Percentiles rank a stretch among this genome's conserved stretches.
Evolutionary conservation across 2,797 vertebrate genomes (phyloP).

Genomic region (Nannoperca obscura): DNA sequence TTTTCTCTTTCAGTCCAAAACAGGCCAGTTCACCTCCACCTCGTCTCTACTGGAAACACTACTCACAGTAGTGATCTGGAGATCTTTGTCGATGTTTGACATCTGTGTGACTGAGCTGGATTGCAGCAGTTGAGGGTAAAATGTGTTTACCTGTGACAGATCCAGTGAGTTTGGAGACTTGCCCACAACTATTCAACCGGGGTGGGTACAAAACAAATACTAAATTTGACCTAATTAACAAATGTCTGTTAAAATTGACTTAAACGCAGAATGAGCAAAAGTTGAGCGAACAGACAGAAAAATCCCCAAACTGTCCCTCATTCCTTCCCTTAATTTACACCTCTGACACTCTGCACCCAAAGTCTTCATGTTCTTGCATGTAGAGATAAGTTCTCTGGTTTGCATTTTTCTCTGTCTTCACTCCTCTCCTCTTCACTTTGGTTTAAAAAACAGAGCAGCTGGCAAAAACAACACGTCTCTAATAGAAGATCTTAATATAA

Average conservation of each 20-base stretch:
- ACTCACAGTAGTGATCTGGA: conserved; percentile 1
- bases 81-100: too few species aligned
- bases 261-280: neutral
- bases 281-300: neutral
- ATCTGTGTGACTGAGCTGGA: neutral
- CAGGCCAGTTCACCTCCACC: conserved; percentile 21
- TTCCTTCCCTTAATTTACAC: neutral
- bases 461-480: neutral
- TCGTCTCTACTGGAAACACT: conserved; percentile 6
- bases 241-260: neutral
- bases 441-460: neutral
- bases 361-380: conserved; percentile 31
- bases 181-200: neutral
- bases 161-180: neutral
- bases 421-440: neutral
- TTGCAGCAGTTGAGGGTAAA: neutral
- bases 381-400: neutral
- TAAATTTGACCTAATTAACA: neutral
- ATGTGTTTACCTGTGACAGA: neutral
- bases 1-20: conserved; percentile 25
- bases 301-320: neutral
- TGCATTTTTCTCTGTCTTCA: neutral
- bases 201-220: neutral
- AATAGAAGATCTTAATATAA: neutral
- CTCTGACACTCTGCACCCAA: conserved; percentile 9